Base-by-base conservation (phyloP, 2,888 invertebrate species). In the Cheilosia impressa region DNA sequence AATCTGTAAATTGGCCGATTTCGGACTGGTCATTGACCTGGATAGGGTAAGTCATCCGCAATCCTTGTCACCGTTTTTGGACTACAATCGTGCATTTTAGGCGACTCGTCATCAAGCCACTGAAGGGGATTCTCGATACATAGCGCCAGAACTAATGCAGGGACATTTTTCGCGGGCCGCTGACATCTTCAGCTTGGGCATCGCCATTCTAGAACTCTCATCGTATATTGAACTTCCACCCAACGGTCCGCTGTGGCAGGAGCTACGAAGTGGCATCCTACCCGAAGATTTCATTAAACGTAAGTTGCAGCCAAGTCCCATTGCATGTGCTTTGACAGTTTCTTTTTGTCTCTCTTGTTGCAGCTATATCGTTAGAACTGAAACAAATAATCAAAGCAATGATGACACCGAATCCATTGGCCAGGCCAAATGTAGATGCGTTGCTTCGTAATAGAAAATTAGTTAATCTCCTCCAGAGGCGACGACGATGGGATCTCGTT, bases 41-140 rank as follows among this genome's bases (percentile, higher is more conserved):
- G 93, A 93, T 72, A 93, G 93, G 90, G 93, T 93, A 88, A 69
- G 82, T 77, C 4, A 2, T 55, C n/a, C 2, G 2, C 15, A 1
- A 22, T 53, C 41, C 57, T 9, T 9, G 4, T 15, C 5, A 15
- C 2, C 13, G 9, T 13, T 0, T 24, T 62, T 69, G 63, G 34
- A 0, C 13, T 10, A 4, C 9, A 10, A 38, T 13, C 4, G 17
- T 43, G 19, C 10, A 15, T 52, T 72, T 69, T 80, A 94, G 93
- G 92, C 93, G 38, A 93, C 94, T 88, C 91, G 93, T 15, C 92
- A 93, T 76, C 93, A 94, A 84, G 93, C 94, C 13, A 94, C 94
- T 7, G 96, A 96, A 91, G 96, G 96, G 0, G 96, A 96, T 91
- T 94, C 95, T 0, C 95, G 95, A 87, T 96, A 96, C 90, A 92